Base-by-base conservation (phyloP, 2,797 vertebrate genomes). In the Scleropages formosus region DNA sequence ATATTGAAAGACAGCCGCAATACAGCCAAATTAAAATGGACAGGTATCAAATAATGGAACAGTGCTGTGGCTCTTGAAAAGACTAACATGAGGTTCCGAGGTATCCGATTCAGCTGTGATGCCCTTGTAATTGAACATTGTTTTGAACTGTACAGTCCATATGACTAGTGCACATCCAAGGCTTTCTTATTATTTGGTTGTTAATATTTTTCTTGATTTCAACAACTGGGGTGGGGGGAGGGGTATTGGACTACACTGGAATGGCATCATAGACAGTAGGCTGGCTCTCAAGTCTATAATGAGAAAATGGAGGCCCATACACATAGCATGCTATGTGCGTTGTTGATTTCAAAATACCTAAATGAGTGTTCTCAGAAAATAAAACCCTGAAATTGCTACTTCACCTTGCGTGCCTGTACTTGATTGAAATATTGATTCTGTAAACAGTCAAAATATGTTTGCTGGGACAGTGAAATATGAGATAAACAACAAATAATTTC, bases 141-240 rank as follows among this genome's bases (percentile, higher is more conserved):
- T 75, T 53, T 71, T 78, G 79, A 79, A 56, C 31, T 56, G 10
- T 39, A 22, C 27, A 46, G 12, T 20, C 31, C 31, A 15, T 12
- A 27, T n/a, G 15, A 26, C 69, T 71, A 44, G 39, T 2, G 31
- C 6, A 39, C 56, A 71, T 71, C 56, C 56, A 56, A 24, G 51
- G 87, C 83, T 81, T 81, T 49, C 81, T 87, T 89, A 90, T 90
- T 89, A 89, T 85, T 86, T 90, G 90, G 91, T 91, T 91, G 88
- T 90, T 90, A 89, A 91, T 90, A 89, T 88, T 82, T 87, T 88
- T 87, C 87, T 89, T 86, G 85, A 84, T 86, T 88, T 84, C 84
- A 85, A 59, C 89, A 90, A 91, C 91, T 89, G 53, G 84, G 84
- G 74, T 84, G 89, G 89, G 88, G 91, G 91, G 84, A 85, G 85